phyloP scores from a whole-genome alignment of 2,888 invertebrate species.

The Megastigmus dorsalis region DNA sequence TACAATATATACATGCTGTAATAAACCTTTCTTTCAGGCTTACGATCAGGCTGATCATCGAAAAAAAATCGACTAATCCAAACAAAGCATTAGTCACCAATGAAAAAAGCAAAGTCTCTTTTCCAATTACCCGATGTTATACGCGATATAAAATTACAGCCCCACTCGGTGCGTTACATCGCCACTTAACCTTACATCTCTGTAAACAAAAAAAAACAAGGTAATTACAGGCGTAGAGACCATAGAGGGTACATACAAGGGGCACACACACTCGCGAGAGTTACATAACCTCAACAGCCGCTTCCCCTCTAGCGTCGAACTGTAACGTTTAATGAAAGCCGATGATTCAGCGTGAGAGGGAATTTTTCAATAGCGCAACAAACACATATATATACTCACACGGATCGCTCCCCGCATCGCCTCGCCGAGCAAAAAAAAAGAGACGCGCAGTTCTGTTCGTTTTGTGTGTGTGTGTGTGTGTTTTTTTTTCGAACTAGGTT shows the following conservation, averaged over 20 bases:
- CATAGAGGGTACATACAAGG: too few species aligned
- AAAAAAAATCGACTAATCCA: background rate
- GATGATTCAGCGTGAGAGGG: conserved; percentile 30
- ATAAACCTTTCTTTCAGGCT: too few species aligned
- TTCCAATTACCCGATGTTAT: too few species aligned
- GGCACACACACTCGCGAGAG: background rate
- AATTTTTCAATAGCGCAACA: conserved; percentile 26
- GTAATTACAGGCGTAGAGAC: conserved; percentile 16
- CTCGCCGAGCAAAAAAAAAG: too few species aligned
- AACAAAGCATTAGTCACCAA: too few species aligned
- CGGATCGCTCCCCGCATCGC: too few species aligned
- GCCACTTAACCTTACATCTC: conserved; percentile 6
- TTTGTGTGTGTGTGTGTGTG: too few species aligned
- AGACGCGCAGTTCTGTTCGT: too few species aligned
- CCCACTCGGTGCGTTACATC: too few species aligned
- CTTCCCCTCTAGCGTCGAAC: conserved; percentile 1
- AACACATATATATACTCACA: background rate
- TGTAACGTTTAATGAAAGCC: conserved; percentile 23
- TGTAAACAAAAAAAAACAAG: background rate
- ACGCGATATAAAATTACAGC: too few species aligned
- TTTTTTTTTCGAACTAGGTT: background rate
- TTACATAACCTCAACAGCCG: too few species aligned
- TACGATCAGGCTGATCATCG: conserved; percentile 14
- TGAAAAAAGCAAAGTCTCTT: background rate
- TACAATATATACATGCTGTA: too few species aligned